phyloP scores from a whole-genome alignment of 2,888 invertebrate species.

The Drosophila austrosaltans region DNA sequence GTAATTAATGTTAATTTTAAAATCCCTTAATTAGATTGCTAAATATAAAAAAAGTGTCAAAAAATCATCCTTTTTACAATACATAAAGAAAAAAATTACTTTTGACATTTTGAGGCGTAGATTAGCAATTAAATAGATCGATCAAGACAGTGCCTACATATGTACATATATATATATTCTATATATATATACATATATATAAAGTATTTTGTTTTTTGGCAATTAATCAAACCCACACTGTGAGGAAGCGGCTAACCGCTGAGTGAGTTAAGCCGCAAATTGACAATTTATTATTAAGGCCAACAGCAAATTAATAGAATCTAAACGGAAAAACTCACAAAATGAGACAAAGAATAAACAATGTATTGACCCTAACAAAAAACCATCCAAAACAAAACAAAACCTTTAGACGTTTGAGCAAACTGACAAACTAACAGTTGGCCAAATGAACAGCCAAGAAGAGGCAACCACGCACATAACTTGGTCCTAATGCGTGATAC shows the following conservation, averaged over 20 bases:
- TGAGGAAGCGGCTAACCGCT: slow-evolving; percentile 35
- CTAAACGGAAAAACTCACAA: slow-evolving; percentile 22
- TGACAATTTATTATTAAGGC: slow-evolving; percentile 62
- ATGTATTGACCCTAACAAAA: not conserved
- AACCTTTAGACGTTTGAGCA: slow-evolving; percentile 1
- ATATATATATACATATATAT: not conserved
- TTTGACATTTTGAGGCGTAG: slow-evolving; percentile 3
- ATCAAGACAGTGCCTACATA: slow-evolving; percentile 12
- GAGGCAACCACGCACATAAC: slow-evolving; percentile 2
- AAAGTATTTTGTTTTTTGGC: slow-evolving; percentile 23
- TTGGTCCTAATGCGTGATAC: slow-evolving; percentile 1
- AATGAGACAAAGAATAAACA: slow-evolving; percentile 8
- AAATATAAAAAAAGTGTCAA: not conserved
- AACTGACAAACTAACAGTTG: not conserved
- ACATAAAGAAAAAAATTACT: not conserved
- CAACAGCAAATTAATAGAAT: slow-evolving; percentile 42
- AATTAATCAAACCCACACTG: slow-evolving; percentile 57
- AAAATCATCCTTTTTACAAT: not conserved
- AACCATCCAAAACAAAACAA: not conserved
- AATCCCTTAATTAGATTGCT: not conserved
- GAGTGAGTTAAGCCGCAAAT: slow-evolving; percentile 56
- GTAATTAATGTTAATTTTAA: not conserved
- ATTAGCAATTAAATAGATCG: not conserved
- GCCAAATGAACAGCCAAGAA: not conserved
- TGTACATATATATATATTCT: too few relatives aligned